A percentile compares a stretch with the other conserved stretches of the same genome.
Conservation (phyloP, 2,888 invertebrate genomes). For the Sminthurides aquaticus region DNA sequence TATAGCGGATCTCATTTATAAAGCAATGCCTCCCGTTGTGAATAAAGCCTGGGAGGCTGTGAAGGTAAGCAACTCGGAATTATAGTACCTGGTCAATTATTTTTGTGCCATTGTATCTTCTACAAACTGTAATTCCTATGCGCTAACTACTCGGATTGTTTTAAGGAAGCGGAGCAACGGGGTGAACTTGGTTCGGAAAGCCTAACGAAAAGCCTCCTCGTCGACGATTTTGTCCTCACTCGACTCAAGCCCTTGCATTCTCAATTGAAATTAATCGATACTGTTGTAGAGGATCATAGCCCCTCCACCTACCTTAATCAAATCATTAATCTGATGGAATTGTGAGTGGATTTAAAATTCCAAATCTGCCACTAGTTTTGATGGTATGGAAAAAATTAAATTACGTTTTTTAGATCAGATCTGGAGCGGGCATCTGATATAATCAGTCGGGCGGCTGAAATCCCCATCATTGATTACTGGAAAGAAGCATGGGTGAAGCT, state of each 20-base stretch:
- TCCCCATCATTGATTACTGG: constrained; percentile 8
- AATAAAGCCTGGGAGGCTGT: constrained; percentile 11
- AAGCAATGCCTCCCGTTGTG: constrained; percentile 4
- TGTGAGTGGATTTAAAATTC: constrained; percentile 13
- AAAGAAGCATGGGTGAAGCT: constrained; percentile 26
- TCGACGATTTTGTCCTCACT: constrained; percentile 13
- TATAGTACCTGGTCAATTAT: not conserved
- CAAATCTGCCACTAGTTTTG: not conserved
- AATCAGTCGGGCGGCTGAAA: not conserved
- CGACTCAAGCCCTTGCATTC: constrained; percentile 16
- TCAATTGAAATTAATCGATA: constrained; percentile 14
- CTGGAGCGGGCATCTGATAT: constrained; percentile 9
- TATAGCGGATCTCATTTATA: constrained; percentile 12
- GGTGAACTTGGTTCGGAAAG: not conserved
- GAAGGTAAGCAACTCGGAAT: constrained; percentile 5
- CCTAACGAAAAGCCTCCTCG: constrained; percentile 5
- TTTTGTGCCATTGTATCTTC: not conserved
- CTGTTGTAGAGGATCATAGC: constrained; percentile 9
- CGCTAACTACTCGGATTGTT: too few species aligned
- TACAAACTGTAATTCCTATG: not conserved
- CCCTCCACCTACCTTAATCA: constrained; percentile 16
- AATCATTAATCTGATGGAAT: constrained; percentile 14
- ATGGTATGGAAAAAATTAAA: not conserved
- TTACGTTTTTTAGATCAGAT: not conserved
- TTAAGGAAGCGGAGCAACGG: constrained; percentile 9